These are phyloP conservation scores for Anabacerthia variegaticeps DNA, from an alignment of 2,797 vertebrate species.

Conservation along the genomic window DNA sequence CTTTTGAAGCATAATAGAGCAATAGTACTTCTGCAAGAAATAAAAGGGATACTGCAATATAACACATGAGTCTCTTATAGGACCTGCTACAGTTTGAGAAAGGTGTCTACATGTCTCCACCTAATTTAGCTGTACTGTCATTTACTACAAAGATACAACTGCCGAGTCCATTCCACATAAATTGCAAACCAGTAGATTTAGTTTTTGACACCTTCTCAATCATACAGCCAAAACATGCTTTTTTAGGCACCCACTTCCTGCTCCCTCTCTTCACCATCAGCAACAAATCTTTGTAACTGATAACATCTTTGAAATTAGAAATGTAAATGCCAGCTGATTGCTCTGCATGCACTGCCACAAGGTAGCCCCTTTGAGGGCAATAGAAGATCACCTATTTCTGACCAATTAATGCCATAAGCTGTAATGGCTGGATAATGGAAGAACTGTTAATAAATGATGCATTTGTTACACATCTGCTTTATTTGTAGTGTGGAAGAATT, in stretches of 20 bases:
- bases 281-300: rapidly evolving
- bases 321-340: neutral
- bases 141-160: neutral
- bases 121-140: neutral
- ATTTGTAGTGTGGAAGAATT: neutral
- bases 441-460: neutral
- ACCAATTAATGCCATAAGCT: neutral
- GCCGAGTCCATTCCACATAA: neutral
- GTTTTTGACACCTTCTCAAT: neutral
- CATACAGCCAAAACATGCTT: neutral
- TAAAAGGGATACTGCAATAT: neutral
- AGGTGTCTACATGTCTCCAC: neutral
- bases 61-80: neutral
- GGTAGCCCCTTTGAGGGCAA: neutral
- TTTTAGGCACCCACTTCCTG: neutral
- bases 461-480: neutral
- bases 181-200: neutral
- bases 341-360: neutral
- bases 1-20: neutral
- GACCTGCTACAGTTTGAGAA: neutral
- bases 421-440: neutral
- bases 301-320: neutral
- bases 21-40: neutral
- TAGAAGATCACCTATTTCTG: neutral
- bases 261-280: neutral